Conservation (phyloP, 1,140 invertebrate species). For the Venustaconcha ellipsiformis region DNA sequence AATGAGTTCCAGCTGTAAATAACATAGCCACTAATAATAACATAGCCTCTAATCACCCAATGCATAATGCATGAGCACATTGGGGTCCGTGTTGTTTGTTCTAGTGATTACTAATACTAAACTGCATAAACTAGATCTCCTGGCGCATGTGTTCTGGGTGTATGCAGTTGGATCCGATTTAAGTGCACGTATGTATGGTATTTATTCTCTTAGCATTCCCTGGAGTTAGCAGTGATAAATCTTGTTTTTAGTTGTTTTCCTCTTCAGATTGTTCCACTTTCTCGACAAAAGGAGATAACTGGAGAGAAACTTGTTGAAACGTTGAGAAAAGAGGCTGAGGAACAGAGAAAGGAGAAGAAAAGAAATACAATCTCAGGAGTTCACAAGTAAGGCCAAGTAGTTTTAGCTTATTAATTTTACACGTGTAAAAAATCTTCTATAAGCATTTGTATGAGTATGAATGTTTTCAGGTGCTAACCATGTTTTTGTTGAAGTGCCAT, state of each 20-base stretch:
- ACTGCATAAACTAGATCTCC: too few species aligned
- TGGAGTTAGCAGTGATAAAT: neutral
- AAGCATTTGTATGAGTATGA: too few species aligned
- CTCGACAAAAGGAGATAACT: slow-evolving; percentile 73
- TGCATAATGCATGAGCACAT: too few species aligned
- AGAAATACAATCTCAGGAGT: slow-evolving; percentile 83
- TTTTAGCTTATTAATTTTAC: neutral
- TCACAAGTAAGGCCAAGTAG: slow-evolving; percentile 75
- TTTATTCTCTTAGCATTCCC: neutral
- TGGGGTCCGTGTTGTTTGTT: too few species aligned
- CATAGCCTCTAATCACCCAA: neutral
- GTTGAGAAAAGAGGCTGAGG: slow-evolving; percentile 80
- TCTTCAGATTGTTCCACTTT: slow-evolving; percentile 76
- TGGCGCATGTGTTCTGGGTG: neutral
- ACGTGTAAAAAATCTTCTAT: too few species aligned
- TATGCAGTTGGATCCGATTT: too few species aligned
- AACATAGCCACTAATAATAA: neutral
- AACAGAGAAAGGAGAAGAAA: slow-evolving; percentile 78
- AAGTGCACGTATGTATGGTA: neutral
- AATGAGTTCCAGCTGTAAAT: neutral
- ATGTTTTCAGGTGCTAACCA: too few species aligned
- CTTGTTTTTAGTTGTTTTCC: neutral
- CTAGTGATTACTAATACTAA: too few species aligned
- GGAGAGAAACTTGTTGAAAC: slow-evolving; percentile 77
- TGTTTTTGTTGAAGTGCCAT: too few species aligned